Evolutionary conservation across 2,888 invertebrate genomes (phyloP), one percentile per base, ranked within the genome.

Genomic region (Carcina quercana): DNA sequence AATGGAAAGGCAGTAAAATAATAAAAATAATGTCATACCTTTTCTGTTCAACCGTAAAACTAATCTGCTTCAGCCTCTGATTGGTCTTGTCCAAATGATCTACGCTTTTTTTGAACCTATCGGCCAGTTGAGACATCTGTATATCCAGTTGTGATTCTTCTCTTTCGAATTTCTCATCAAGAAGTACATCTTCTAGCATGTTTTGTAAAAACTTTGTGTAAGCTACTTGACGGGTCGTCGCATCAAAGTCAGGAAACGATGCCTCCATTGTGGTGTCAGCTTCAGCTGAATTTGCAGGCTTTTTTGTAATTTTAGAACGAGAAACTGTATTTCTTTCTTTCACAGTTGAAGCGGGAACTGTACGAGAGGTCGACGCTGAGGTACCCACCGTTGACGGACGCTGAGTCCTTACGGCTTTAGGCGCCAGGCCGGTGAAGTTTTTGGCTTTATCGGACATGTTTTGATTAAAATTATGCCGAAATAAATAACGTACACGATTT

Each of bases 71-170:
- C 26, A 86, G 36, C 10, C 82, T 55, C 19, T 63, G 54, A 41
- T 71, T 80, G 1, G 86, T 83, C 47, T 76, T 76, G 28, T 85
- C 76, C 3, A 85, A 47, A 30, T 80, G 61, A 12, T 74, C 62
- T 37, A 74, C 63, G 0, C 82, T 82, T 34, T 78, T 66, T 40
- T 76, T 67, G 25, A 86, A 78, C 10, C 84, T 61, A 22, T 79
- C 74, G 1, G 76, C 74, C 7, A 86, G 34, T 24, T 70, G 66
- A 0, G 71, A 53, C 65, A 86, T 73, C 32, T 85, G 79, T 0
- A 74, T 44, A n/a, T 85, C 85, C 35, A 82, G 60, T 3, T 68
- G 50, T 0, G 70, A 74, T 27, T 75, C 71, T 22, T 82, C 82
- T 0, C 70, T 39, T 2, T 71, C 61, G 11, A 80, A 68, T 42